A percentile compares a stretch with the other conserved stretches of the same genome.
Conservation (phyloP, 2,888 invertebrate species). For the Augochlorella aurata region DNA sequence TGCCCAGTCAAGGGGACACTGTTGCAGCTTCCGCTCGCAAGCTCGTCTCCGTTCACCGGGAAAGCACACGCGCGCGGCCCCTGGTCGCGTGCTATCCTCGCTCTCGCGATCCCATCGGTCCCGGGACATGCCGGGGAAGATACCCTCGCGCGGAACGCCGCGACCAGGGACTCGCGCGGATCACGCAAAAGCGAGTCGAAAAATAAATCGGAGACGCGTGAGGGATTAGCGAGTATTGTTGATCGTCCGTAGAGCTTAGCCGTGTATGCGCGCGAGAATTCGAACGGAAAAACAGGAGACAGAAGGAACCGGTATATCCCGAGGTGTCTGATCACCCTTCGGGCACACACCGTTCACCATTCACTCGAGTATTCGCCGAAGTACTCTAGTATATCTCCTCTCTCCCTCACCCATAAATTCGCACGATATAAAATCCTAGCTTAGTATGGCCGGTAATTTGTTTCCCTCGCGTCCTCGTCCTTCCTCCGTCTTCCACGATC, state of each 20-base stretch:
- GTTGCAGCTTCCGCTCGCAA: conserved; percentile 30
- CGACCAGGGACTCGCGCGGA: conserved; percentile 40
- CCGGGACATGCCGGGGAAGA: too few relatives aligned
- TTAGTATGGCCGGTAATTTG: conserved; percentile 79
- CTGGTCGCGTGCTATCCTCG: neutral
- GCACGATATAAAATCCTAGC: conserved; percentile 76
- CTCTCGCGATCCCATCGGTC: neutral
- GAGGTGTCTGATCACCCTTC: conserved; percentile 41
- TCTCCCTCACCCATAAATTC: conserved; percentile 56
- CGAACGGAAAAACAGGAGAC: conserved; percentile 42
- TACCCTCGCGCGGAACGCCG: conserved; percentile 25
- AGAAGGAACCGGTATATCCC: conserved; percentile 35
- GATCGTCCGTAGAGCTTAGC: conserved; percentile 46
- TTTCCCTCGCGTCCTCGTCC: conserved; percentile 60
- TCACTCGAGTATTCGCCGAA: conserved; percentile 46
- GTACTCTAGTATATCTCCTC: conserved; percentile 37
- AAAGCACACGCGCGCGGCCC: conserved; percentile 34
- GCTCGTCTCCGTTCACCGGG: conserved; percentile 34
- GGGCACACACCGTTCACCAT: conserved; percentile 34
- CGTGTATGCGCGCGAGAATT: conserved; percentile 31
- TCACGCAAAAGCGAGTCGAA: conserved; percentile 66
- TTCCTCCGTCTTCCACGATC: conserved; percentile 2
- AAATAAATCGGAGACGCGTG: conserved; percentile 64
- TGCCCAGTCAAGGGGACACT: conserved; percentile 40
- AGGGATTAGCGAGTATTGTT: conserved; percentile 60